Base-by-base conservation (phyloP, 2,113 vertebrate genomes). In the Sardina pilchardus region DNA sequence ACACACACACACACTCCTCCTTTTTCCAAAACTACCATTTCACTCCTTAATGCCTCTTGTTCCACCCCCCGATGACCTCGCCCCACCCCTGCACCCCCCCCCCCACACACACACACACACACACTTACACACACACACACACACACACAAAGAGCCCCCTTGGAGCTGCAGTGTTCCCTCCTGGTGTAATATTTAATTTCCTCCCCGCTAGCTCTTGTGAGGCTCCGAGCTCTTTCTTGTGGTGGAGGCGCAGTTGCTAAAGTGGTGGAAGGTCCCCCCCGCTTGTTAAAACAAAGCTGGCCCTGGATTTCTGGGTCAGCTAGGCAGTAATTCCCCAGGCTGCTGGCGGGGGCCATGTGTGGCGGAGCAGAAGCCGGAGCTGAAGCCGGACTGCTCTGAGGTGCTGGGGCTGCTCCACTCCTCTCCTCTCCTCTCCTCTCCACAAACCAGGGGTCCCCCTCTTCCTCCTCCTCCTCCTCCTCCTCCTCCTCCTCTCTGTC, bases 201-300 rank as follows among this genome's bases (percentile, higher is more conserved):
- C 94, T 94, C 89, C 87, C 89, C 88, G 71, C 91, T 90, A 84
- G 90, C 90, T 92, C 91, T 93, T 92, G 91, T 91, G 91, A 92
- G 90, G 93, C 89, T 83, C 89, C 85, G 82, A 85, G 86, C 88
- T 92, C 91, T 94, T 94, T 95, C 93, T 94, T 95, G 94, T 93
- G 94, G 94, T 95, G 75, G 45, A 91, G 84, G 89, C 88, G 90
- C 87, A 90, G 90, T 93, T 93, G 88, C 92, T 92, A 91, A 94
- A 94, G 91, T 92, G 93, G 91, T 92, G 89, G 93, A 94, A 94
- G 92, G 90, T 92, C 93, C 90, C 88, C 71, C 90, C 90, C 86
- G 92, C 94, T 94, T 95, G 93, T 95, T 95, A 94, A 95, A 95
- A 95, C 93, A 95, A 93, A 95, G 94, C 94, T 95, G 92, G 93